phyloP scores from a whole-genome alignment of 2,797 vertebrate species.

The Clamator glandarius region DNA sequence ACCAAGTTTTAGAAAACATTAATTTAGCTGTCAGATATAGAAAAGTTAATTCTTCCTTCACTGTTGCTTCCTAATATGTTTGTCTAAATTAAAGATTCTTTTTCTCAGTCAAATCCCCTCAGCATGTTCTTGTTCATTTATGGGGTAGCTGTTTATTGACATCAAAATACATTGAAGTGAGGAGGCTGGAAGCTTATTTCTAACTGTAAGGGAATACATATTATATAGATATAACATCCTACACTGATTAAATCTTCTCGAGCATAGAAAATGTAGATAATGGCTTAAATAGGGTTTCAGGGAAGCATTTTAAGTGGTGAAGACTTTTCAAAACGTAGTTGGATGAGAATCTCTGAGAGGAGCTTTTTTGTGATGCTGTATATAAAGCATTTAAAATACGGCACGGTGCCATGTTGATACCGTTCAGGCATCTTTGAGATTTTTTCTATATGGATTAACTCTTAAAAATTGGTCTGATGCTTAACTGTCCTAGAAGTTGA shows the following conservation, averaged over 20 bases:
- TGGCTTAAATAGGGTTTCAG: background rate
- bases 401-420: background rate
- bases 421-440: background rate
- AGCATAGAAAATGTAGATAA: background rate
- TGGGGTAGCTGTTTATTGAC: background rate
- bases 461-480: background rate
- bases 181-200: background rate
- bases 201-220: background rate
- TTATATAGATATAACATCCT: background rate
- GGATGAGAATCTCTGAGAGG: background rate
- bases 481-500: background rate
- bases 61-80: background rate
- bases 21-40: background rate
- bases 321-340: background rate
- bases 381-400: background rate
- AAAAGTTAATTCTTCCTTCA: background rate
- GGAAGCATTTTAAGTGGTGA: background rate
- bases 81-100: constrained; percentile 17
- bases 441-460: background rate
- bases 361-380: background rate
- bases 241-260: background rate
- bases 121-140: background rate
- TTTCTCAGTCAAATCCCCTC: background rate
- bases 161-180: background rate
- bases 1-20: constrained; percentile 25